phyloP scores from a whole-genome alignment of 2,113 vertebrate species.

The Leucosticte australis region DNA sequence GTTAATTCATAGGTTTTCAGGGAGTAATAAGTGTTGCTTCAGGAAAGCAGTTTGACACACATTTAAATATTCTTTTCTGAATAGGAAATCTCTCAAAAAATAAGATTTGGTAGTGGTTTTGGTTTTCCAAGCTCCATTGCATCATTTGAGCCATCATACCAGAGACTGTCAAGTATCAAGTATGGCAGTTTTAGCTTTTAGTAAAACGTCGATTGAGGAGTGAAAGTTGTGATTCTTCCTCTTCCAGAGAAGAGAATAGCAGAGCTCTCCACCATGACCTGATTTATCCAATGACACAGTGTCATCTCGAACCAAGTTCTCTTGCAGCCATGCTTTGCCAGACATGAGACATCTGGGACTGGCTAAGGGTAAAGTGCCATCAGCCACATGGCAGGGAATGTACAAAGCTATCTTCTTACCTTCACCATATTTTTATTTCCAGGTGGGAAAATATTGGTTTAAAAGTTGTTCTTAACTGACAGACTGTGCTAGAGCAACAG shows the following conservation, averaged over 20 bases:
- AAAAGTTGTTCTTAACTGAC: not conserved
- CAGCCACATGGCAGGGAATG: not conserved
- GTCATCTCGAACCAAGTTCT: not conserved
- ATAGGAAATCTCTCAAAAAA: not conserved
- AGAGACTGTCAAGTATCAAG: not conserved
- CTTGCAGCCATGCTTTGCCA: not conserved
- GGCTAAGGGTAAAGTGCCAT: not conserved
- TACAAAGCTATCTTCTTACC: not conserved
- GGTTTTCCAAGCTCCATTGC: not conserved
- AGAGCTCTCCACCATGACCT: not conserved
- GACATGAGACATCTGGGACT: not conserved
- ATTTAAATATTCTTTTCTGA: not conserved
- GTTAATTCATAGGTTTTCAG: not conserved
- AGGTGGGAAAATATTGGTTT: not conserved
- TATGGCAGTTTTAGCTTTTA: not conserved
- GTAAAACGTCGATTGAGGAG: not conserved
- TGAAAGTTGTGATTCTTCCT: not conserved
- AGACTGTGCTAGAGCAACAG: not conserved
- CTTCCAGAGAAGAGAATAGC: not conserved
- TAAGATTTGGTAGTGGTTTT: not conserved
- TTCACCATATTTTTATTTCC: not conserved
- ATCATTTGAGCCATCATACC: not conserved
- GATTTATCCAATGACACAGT: not conserved
- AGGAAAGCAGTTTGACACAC: not conserved
- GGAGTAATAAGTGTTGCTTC: not conserved